Base-by-base conservation (phyloP, 2,113 vertebrate species). In the Malaclemys terrapin region DNA sequence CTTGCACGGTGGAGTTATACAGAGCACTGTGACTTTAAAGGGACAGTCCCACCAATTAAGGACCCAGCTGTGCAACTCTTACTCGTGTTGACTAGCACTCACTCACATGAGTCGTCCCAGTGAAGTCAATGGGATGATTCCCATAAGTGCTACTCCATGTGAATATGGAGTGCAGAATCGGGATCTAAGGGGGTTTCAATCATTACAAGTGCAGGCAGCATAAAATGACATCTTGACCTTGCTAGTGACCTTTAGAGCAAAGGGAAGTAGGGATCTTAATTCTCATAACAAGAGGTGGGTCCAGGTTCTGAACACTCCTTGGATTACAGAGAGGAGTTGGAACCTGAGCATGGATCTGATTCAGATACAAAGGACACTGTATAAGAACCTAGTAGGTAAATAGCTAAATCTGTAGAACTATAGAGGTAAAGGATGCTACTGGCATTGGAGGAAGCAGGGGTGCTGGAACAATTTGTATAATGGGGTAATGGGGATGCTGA, bases 291-390 rank as follows among this genome's bases (percentile, higher is more conserved):
- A 0, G 2, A 95, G 96, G 95, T 95, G 79, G 94, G 95, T 0
- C 0, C 62, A 91, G 95, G 86, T 72, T 62, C 87, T 82, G 91
- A 94, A 57, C 81, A 96, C 85, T 89, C 96, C 93, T 53, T 87
- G 96, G 96, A 97, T 97, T 93, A 95, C 89, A 96, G 76, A 91
- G 91, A 94, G 94, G 89, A 95, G 80, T 49, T 95, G 84, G 94
- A 97, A 95, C 89, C 86, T 65, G 91, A 95, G 65, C 35, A 4
- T 65, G 59, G 31, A 65, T 65, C 59, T 35, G 93, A 89, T 93
- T 94, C 91, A 95, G 96, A 96, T 93, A 96, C 94, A 96, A 94
- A 90, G 91, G 94, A 86, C 95, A 86, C 95, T 96, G 96, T 76
- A 92, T 82, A 54, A 92, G 93, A 90, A 80, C 56, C 31, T 1